phyloP scores from a whole-genome alignment of 2,888 invertebrate genomes.

The Chymomyza caudatula region DNA sequence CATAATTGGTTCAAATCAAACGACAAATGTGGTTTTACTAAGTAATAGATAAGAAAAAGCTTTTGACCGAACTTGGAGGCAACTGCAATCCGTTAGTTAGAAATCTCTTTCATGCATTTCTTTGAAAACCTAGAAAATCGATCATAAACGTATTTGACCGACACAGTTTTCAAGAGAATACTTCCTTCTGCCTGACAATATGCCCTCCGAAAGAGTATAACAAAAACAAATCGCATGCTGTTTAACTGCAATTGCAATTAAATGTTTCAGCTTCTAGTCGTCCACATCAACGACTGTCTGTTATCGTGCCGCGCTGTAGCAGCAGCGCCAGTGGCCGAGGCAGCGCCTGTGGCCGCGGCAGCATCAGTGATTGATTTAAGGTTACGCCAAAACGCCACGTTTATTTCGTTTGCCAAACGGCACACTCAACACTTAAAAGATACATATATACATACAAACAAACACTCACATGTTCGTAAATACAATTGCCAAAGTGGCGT shows the following conservation, averaged over 20 bases:
- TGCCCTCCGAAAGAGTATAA: background rate
- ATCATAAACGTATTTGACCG: too few relatives aligned
- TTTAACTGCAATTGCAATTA: background rate
- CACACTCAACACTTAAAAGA: conserved; percentile 20
- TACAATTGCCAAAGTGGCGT: conserved; percentile 19
- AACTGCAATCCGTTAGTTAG: too few relatives aligned
- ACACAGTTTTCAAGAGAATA: too few relatives aligned
- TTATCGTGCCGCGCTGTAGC: conserved; percentile 43
- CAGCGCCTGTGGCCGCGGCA: conserved; percentile 51
- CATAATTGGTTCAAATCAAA: too few relatives aligned
- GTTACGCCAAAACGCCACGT: conserved; percentile 60
- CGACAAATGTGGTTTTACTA: too few relatives aligned
- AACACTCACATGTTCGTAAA: conserved; percentile 9
- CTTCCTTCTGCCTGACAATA: too few relatives aligned
- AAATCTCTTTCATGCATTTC: too few relatives aligned
- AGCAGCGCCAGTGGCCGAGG: conserved; percentile 32
- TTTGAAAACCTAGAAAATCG: too few relatives aligned
- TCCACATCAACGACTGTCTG: conserved; percentile 10
- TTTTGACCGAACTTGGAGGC: too few relatives aligned
- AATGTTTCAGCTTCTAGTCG: background rate
- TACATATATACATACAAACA: conserved; percentile 13
- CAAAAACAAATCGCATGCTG: conserved; percentile 25
- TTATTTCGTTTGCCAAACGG: conserved; percentile 52
- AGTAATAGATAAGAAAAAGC: too few relatives aligned
- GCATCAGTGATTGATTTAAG: conserved; percentile 72